phyloP scores from a whole-genome alignment of 1,140 invertebrate genomes.

The Linepithema humile region DNA sequence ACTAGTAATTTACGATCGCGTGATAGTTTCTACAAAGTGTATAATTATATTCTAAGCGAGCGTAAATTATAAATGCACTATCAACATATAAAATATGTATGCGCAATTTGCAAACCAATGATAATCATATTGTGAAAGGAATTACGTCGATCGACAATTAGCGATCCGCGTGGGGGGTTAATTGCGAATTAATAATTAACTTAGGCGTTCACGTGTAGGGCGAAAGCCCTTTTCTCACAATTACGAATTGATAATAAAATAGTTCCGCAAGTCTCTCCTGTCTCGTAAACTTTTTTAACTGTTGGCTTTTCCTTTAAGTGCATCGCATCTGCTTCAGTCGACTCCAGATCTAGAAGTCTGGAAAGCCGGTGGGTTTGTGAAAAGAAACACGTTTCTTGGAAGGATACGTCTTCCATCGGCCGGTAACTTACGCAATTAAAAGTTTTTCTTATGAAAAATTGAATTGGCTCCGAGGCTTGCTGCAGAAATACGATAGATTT shows the following conservation, averaged over 20 bases:
- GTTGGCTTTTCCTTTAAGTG: constrained; percentile 1
- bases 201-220: neutral
- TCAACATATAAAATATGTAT: neutral
- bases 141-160: neutral
- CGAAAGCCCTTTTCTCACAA: neutral
- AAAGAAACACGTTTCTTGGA: neutral
- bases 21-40: neutral
- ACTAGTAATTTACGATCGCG: neutral
- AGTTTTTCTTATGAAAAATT: constrained; percentile 35
- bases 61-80: neutral
- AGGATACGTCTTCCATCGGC: neutral
- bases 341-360: neutral
- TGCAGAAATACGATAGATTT: neutral
- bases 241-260: neutral
- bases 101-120: neutral
- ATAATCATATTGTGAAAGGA: neutral
- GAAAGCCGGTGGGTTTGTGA: neutral
- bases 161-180: neutral
- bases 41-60: neutral
- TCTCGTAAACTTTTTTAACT: constrained; percentile 28
- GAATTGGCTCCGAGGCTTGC: neutral
- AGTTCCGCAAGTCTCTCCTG: neutral
- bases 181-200: constrained; percentile 29
- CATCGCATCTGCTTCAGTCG: neutral
- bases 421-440: constrained; percentile 38